Evolutionary conservation across 2,113 vertebrate genomes (phyloP).

Genomic region (Haliaeetus leucogaster): DNA sequence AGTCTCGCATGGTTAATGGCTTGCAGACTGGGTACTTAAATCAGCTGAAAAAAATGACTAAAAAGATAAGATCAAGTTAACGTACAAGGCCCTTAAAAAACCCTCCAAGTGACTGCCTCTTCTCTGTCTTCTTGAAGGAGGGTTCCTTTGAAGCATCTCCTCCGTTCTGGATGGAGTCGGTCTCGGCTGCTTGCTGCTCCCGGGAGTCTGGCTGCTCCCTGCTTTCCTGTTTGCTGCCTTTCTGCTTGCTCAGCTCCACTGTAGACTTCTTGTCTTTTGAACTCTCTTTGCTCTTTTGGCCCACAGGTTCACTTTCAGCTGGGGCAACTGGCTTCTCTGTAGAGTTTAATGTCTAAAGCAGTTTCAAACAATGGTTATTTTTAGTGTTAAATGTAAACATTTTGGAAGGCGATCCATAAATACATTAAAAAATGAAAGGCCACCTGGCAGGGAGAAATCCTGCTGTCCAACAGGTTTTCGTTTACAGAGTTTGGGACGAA

Average conservation of each 20-base stretch:
- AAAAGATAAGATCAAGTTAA: background rate
- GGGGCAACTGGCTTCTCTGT: constrained; percentile 55
- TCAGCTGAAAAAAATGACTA: background rate
- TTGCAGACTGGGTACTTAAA: background rate
- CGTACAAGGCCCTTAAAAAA: constrained; percentile 92
- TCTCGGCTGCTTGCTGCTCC: background rate
- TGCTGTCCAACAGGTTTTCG: background rate
- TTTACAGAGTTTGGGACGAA: background rate
- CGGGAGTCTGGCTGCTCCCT: constrained; percentile 28
- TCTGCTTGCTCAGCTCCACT: constrained; percentile 43
- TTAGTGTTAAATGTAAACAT: background rate
- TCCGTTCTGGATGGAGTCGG: constrained; percentile 61
- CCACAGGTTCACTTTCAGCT: constrained; percentile 55
- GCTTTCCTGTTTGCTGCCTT: constrained; percentile 54
- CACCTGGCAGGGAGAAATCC: background rate
- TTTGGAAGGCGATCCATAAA: background rate
- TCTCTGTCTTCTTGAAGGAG: constrained; percentile 80
- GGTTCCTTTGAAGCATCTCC: constrained; percentile 64
- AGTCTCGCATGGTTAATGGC: accelerated
- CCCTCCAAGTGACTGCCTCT: constrained; percentile 87
- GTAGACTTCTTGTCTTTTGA: constrained; percentile 59
- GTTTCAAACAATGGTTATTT: constrained; percentile 29
- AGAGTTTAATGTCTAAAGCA: constrained; percentile 62
- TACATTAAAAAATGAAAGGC: background rate
- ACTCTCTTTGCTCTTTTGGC: constrained; percentile 75